A percentile compares a stretch with the other conserved stretches of the same genome.
Conservation (phyloP, 1,140 invertebrate genomes). For the Nebria ingens region DNA sequence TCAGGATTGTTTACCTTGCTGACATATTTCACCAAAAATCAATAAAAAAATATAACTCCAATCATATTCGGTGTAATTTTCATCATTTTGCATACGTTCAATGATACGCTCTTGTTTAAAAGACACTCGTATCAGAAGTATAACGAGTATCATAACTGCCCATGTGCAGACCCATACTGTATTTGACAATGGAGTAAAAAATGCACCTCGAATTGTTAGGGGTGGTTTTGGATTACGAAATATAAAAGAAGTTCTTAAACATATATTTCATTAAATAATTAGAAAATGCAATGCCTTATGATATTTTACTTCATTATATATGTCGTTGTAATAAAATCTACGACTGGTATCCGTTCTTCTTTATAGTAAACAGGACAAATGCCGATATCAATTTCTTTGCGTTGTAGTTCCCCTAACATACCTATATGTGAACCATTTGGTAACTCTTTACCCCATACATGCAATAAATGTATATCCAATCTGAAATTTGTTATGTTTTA, state of each 20-base stretch:
- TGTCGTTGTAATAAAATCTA: slow-evolving; percentile 48
- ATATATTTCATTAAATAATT: slow-evolving; percentile 10
- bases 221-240: slow-evolving; percentile 50
- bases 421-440: slow-evolving; percentile 54
- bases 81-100: neutral
- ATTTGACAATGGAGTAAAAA: slow-evolving; percentile 41
- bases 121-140: slow-evolving; percentile 29
- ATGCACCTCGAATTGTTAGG: slow-evolving; percentile 44
- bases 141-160: slow-evolving; percentile 26
- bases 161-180: slow-evolving; percentile 44
- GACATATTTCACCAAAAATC: slow-evolving; percentile 34
- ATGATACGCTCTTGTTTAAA: slow-evolving; percentile 12
- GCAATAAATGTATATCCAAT: slow-evolving; percentile 35
- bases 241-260: slow-evolving; percentile 45
- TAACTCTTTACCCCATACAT: slow-evolving; percentile 15
- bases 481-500: slow-evolving; percentile 27
- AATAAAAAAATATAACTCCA: slow-evolving; percentile 29
- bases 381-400: slow-evolving; percentile 47
- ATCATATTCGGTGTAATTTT: neutral
- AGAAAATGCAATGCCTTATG: neutral
- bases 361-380: slow-evolving; percentile 47
- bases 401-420: slow-evolving; percentile 49
- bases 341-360: slow-evolving; percentile 41
- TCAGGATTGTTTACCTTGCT: slow-evolving; percentile 30
- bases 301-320: slow-evolving; percentile 44